Evolutionary conservation across 1,140 invertebrate species (phyloP), one percentile per base, ranked within the genome.

Genomic region (Cecropterus lyciades): DNA sequence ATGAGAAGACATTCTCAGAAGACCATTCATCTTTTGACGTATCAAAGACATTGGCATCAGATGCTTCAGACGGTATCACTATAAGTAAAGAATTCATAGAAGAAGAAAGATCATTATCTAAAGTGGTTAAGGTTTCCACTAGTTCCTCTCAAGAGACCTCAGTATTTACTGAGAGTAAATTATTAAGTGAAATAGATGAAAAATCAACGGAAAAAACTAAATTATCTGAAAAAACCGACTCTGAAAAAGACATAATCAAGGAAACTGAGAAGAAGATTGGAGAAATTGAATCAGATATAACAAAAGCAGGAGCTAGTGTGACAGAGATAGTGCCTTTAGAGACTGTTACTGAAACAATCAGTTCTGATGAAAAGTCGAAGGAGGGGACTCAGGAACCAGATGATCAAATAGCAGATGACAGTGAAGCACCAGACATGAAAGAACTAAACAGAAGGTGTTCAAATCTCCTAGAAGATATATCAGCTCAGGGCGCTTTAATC

Each of bases 371-470:
- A 69, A 60, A 63, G 40, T 40, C 42, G 4, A 65, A 69, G 7
- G 37, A 70, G 55, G n/a, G n/a, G n/a, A 55, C 66, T 9, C 70
- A 69, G 15, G 51, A 67, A 53, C 56, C 69, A 65, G 65, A 66
- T 62, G 62, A 71, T 62, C 46, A 72, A 71, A 45, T 69, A 27
- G 20, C 70, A 62, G 77, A 77, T 20, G 80, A 83, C 52, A 65
- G 52, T 56, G 82, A 92, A 65, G 79, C 85, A 11, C 85, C 89
- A 8, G 89, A 92, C 67, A 92, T 92, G 69, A 87, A 78, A 67
- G 91, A 93, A 73, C 69, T 93, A 16, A 92, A 92, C 68, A 82
- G 92, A 80, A 83, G 92, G 67, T 93, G 92, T 72, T 93, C 92
- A 17, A 92, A 92, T 75, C 81, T 93, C 55, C 68, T 93, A 17